These are phyloP conservation scores for Shinisaurus crocodilurus DNA, from an alignment of 2,113 vertebrate species.

Conservation along the genomic window DNA sequence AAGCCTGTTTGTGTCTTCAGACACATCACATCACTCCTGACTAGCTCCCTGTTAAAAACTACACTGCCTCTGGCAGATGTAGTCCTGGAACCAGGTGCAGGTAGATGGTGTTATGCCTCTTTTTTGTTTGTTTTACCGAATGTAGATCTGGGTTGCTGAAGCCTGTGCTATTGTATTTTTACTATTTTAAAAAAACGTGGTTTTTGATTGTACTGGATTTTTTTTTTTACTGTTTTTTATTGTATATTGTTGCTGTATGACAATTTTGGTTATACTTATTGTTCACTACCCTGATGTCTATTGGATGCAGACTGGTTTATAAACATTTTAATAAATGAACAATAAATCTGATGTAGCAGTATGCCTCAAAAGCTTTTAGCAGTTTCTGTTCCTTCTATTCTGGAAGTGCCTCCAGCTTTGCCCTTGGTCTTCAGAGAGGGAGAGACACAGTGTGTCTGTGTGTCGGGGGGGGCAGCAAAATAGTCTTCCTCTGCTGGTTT, in stretches of 20 bases:
- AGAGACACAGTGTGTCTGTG: not conserved
- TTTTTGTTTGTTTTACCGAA: not conserved
- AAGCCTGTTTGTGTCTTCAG: not conserved
- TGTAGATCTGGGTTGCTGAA: not conserved
- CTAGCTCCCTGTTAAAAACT: not conserved
- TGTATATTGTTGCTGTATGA: not conserved
- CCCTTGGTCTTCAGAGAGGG: constrained; percentile 33
- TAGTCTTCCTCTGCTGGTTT: not conserved
- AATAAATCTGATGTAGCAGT: not conserved
- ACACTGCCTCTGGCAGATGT: not conserved
- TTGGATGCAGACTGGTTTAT: not conserved
- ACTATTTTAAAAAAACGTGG: not conserved
- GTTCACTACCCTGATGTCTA: not conserved
- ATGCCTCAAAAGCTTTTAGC: not conserved
- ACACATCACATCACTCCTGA: constrained; percentile 28
- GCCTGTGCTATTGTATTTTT: not conserved
- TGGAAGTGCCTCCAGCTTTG: not conserved
- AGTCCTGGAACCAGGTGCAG: not conserved
- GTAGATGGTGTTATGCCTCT: not conserved
- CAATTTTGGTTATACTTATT: not conserved
- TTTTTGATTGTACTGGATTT: not conserved
- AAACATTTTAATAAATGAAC: not conserved
- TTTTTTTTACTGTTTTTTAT: not conserved
- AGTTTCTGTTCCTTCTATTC: not conserved
- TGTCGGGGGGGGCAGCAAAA: not conserved